These are phyloP conservation scores for Gephyroberyx darwinii DNA, from an alignment of 2,797 vertebrate genomes.

Conservation along the genomic window DNA sequence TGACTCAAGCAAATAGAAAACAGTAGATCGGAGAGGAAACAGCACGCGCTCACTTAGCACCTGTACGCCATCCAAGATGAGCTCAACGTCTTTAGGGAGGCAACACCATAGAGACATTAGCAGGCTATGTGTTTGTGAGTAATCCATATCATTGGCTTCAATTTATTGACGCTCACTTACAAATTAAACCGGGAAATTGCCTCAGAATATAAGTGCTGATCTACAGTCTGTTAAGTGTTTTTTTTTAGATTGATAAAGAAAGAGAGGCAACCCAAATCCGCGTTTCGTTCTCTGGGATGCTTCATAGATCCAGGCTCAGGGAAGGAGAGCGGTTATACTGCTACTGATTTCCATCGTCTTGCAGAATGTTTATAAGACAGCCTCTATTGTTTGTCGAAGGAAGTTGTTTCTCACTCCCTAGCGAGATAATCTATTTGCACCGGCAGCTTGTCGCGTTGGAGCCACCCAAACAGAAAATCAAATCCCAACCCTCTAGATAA, in stretches of 20 bases:
- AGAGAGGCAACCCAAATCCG: too few species aligned
- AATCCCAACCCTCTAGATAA: constrained; percentile 44
- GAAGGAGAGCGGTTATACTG: too few species aligned
- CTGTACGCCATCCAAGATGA: constrained; percentile 42
- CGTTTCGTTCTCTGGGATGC: too few species aligned
- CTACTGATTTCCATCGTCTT: background rate
- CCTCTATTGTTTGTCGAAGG: constrained; percentile 22
- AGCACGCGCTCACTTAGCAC: constrained; percentile 12
- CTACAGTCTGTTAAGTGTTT: too few species aligned
- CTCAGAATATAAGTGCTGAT: too few species aligned
- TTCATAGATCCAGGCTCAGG: too few species aligned
- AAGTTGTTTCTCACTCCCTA: constrained; percentile 40
- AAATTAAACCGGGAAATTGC: too few species aligned
- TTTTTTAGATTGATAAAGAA: too few species aligned
- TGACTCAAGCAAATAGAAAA: constrained; percentile 23
- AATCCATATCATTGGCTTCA: background rate
- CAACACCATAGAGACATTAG: background rate
- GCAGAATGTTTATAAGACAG: constrained; percentile 38
- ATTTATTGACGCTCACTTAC: too few species aligned
- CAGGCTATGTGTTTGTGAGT: background rate
- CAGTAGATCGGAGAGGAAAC: constrained; percentile 17
- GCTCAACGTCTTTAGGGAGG: background rate
- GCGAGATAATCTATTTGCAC: constrained; percentile 52
- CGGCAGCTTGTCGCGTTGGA: constrained; percentile 26
- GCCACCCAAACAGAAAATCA: constrained; percentile 50